These are phyloP conservation scores for Falco concolor DNA, from an alignment of 2,797 vertebrate genomes.

Conservation along the genomic window DNA sequence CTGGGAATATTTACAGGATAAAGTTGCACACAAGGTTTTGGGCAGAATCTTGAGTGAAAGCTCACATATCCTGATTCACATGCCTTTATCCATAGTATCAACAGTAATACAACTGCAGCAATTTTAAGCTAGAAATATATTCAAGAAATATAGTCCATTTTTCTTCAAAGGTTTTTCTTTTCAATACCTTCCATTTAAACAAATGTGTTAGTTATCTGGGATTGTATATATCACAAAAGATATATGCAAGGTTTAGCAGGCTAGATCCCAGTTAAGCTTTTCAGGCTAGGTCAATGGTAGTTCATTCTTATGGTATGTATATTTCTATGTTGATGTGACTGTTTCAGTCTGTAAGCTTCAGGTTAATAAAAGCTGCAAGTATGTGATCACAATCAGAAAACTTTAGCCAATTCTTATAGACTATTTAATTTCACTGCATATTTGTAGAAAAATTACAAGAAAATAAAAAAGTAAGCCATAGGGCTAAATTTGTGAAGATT, in stretches of 20 bases:
- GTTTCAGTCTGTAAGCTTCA: neutral
- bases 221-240: neutral
- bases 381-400: neutral
- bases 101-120: neutral
- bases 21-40: neutral
- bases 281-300: neutral
- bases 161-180: neutral
- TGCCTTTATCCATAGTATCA: neutral
- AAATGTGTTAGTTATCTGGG: neutral
- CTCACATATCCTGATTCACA: neutral
- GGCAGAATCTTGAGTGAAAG: neutral
- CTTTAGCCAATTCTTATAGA: neutral
- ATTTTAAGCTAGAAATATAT: neutral
- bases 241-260: neutral
- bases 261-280: neutral
- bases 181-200: neutral
- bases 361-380: neutral
- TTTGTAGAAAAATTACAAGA: neutral
- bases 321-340: neutral
- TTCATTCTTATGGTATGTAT: neutral
- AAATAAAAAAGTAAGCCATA: neutral
- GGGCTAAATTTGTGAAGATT: neutral
- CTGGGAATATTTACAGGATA: neutral
- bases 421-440: neutral
- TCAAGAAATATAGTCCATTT: neutral